phyloP scores from a whole-genome alignment of 1,140 invertebrate species.

The Dryas iulia region DNA sequence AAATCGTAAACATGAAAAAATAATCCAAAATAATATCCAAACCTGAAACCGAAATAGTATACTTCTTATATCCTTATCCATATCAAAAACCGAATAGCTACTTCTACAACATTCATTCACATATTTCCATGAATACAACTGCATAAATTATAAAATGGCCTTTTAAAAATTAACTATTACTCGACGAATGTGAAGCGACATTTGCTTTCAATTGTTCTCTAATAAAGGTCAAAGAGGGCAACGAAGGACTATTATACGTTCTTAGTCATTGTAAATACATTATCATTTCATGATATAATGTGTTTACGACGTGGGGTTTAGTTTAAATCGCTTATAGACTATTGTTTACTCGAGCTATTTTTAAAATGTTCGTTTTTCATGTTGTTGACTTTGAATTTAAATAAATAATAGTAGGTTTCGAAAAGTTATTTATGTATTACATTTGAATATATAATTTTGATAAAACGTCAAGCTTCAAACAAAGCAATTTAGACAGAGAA shows the following conservation, averaged over 20 bases:
- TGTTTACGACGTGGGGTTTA: not conserved
- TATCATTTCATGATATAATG: not conserved
- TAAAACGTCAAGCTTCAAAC: too few relatives aligned
- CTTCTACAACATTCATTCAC: too few relatives aligned
- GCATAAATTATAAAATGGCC: not conserved
- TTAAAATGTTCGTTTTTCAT: not conserved
- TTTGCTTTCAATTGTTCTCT: not conserved
- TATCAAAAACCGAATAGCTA: too few relatives aligned
- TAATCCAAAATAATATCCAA: too few relatives aligned
- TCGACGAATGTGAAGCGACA: not conserved
- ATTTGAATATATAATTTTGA: too few relatives aligned
- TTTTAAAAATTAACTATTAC: not conserved
- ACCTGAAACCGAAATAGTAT: too few relatives aligned
- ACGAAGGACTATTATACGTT: not conserved
- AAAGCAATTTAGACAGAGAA: too few relatives aligned
- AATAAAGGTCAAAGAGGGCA: not conserved
- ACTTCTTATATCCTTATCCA: too few relatives aligned
- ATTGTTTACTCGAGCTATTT: not conserved
- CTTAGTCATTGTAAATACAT: slow-evolving; percentile 2
- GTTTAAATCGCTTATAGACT: not conserved
- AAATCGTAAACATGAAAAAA: too few relatives aligned
- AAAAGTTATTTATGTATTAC: too few relatives aligned
- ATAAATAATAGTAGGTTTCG: not conserved
- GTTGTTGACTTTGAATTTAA: not conserved
- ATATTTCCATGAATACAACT: not conserved